Conservation (phyloP, 1,140 invertebrate genomes). For the Grapholita molesta region DNA sequence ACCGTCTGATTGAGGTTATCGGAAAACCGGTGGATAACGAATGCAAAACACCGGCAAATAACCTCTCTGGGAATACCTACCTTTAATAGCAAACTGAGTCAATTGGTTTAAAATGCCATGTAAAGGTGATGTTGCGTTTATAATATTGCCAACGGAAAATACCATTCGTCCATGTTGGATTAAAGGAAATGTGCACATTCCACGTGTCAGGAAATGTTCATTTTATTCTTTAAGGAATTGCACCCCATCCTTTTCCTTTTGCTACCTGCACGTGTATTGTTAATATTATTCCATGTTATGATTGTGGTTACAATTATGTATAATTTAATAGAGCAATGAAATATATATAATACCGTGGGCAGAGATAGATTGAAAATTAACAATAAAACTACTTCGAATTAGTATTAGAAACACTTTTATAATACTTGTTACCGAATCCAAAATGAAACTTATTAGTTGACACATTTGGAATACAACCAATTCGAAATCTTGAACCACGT, state of each 20-base stretch:
- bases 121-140: background rate
- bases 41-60: conserved; percentile 6
- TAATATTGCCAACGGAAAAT: background rate
- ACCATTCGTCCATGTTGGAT: background rate
- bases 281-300: background rate
- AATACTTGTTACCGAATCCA: too few species aligned
- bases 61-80: conserved; percentile 3
- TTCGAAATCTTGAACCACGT: too few species aligned
- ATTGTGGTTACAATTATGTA: too few species aligned
- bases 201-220: background rate
- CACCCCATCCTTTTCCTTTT: background rate
- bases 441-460: too few species aligned
- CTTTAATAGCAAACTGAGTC: background rate
- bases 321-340: too few species aligned
- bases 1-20: conserved; percentile 37
- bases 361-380: too few species aligned
- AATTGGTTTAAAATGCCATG: background rate
- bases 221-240: background rate
- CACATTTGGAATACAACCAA: too few species aligned
- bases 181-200: background rate
- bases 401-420: too few species aligned
- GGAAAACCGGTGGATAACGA: conserved; percentile 30
- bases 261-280: background rate
- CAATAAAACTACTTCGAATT: too few species aligned
- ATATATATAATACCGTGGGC: too few species aligned